These are phyloP conservation scores for Ectemnius lituratus DNA, from an alignment of 2,888 invertebrate species.

Conservation along the genomic window DNA sequence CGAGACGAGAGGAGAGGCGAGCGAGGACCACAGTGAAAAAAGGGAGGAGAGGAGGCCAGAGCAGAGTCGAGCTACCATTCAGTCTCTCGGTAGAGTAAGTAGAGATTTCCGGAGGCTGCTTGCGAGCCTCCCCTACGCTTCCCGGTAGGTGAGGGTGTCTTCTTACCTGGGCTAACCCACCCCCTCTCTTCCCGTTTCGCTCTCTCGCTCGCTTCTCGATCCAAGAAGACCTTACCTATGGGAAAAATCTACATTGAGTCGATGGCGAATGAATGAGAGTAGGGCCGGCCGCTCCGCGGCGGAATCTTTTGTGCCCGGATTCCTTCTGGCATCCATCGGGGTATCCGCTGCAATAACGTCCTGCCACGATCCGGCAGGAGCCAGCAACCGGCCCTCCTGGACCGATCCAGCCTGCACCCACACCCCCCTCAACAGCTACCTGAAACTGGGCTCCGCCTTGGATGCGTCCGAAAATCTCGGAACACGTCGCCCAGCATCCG, in stretches of 20 bases:
- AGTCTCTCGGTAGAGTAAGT: slow-evolving; percentile 72
- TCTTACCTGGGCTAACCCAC: slow-evolving; percentile 65
- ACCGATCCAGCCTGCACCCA: slow-evolving; percentile 29
- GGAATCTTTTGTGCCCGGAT: slow-evolving; percentile 74
- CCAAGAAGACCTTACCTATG: slow-evolving; percentile 59
- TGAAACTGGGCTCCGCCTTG: slow-evolving; percentile 30
- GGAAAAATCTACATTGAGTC: slow-evolving; percentile 72
- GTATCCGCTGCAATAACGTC: slow-evolving; percentile 46
- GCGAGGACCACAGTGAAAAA: slow-evolving; percentile 15
- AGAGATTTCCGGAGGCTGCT: slow-evolving; percentile 75
- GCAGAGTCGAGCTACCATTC: slow-evolving; percentile 66
- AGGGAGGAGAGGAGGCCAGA: slow-evolving; percentile 16
- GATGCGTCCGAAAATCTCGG: slow-evolving; percentile 10
- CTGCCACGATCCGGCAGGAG: slow-evolving; percentile 24
- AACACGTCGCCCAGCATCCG: slow-evolving; percentile 1
- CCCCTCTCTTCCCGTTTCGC: slow-evolving; percentile 49
- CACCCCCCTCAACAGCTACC: slow-evolving; percentile 38
- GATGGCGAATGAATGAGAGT: slow-evolving; percentile 70
- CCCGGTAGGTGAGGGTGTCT: slow-evolving; percentile 64
- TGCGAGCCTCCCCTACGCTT: slow-evolving; percentile 17
- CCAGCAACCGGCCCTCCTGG: slow-evolving; percentile 22
- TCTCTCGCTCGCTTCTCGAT: slow-evolving; percentile 36
- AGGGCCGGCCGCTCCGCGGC: slow-evolving; percentile 53
- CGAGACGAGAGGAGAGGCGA: slow-evolving; percentile 22
- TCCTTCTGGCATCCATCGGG: slow-evolving; percentile 56